Conservation (phyloP, 1,140 invertebrate genomes). For the Adelges cooleyi region DNA sequence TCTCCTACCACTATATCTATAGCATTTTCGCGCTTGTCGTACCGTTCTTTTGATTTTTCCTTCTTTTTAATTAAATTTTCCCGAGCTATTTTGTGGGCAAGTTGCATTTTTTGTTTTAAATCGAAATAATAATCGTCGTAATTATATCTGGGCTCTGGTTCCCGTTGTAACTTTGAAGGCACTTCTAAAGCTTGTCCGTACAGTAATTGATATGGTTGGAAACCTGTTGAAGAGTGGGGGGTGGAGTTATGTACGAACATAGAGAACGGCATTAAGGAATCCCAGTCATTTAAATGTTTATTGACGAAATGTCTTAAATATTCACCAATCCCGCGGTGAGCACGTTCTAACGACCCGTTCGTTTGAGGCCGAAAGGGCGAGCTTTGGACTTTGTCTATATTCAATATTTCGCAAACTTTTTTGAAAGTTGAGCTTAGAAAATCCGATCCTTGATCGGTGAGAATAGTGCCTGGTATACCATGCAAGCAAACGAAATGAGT, state of each 20-base stretch:
- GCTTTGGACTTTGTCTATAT: slow-evolving; percentile 34
- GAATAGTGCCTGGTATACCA: slow-evolving; percentile 35
- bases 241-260: slow-evolving; percentile 41
- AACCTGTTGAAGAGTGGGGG: slow-evolving; percentile 37
- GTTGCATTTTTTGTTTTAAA: slow-evolving; percentile 34
- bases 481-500: slow-evolving; percentile 34
- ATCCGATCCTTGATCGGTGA: slow-evolving; percentile 37
- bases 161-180: neutral
- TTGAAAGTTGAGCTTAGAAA: slow-evolving; percentile 36
- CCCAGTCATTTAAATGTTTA: slow-evolving; percentile 39
- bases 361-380: slow-evolving; percentile 34
- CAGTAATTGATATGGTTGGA: slow-evolving; percentile 35
- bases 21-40: slow-evolving; percentile 34
- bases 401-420: slow-evolving; percentile 36
- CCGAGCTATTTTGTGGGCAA: slow-evolving; percentile 35
- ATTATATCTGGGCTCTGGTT: neutral
- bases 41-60: slow-evolving; percentile 34
- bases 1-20: slow-evolving; percentile 32
- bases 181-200: neutral
- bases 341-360: slow-evolving; percentile 37
- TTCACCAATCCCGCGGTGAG: slow-evolving; percentile 38
- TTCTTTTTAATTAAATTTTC: slow-evolving; percentile 34
- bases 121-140: neutral
- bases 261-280: slow-evolving; percentile 37
- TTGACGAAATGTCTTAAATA: slow-evolving; percentile 39